Evolutionary conservation across 1,140 invertebrate species (phyloP).

Genomic region (Cydia splendana): DNA sequence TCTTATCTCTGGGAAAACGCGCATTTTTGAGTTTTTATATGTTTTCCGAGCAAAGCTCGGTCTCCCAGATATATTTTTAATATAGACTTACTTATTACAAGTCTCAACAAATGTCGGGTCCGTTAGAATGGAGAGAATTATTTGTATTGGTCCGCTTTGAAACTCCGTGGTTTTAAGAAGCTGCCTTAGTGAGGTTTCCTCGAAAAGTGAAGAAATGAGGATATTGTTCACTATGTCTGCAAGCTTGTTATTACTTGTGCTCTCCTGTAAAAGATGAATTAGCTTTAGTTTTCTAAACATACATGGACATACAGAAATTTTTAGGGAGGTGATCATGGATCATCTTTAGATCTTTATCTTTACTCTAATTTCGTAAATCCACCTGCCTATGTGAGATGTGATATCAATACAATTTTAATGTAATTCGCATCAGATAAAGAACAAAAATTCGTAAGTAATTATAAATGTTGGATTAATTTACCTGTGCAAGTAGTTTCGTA

Average conservation of each 20-base stretch:
- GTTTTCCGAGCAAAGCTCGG: no score
- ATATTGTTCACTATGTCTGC: slow-evolving; percentile 45
- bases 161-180: slow-evolving; percentile 45
- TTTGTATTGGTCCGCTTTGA: slow-evolving; percentile 40
- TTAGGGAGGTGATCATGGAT: no score
- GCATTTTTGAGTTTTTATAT: no score
- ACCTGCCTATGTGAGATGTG: no score
- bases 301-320: no score
- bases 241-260: slow-evolving; percentile 33
- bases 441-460: no score
- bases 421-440: no score
- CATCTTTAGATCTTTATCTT: no score
- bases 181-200: slow-evolving; percentile 43
- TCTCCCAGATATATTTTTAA: no score
- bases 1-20: no score
- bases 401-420: no score
- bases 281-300: neutral
- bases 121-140: slow-evolving; percentile 45
- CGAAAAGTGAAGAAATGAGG: slow-evolving; percentile 52
- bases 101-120: slow-evolving; percentile 41
- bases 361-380: no score
- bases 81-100: slow-evolving; percentile 44
- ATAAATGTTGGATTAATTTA: slow-evolving; percentile 34
- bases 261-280: slow-evolving; percentile 41
- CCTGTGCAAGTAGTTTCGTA: slow-evolving; percentile 47